Conservation (phyloP, 2,797 vertebrate species). For the Amblyraja radiata region DNA sequence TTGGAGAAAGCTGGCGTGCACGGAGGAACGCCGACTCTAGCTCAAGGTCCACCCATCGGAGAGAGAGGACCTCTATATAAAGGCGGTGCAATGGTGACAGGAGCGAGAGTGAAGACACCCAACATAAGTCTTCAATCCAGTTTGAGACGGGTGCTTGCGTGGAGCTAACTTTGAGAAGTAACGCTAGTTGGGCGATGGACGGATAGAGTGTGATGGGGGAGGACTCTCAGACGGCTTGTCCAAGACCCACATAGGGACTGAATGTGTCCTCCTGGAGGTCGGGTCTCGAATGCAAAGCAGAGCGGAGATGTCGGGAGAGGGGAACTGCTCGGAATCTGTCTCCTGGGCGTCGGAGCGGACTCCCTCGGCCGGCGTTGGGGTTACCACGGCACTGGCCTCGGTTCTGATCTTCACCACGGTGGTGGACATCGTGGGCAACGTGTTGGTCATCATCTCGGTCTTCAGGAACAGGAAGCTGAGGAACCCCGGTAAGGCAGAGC, state of each 20-base stretch:
- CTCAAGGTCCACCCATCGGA: background rate
- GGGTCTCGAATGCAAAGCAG: background rate
- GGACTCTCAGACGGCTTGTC: no score
- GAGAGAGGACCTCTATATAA: background rate
- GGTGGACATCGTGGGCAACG: slow-evolving; percentile 35
- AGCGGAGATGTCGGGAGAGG: background rate
- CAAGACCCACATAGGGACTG: no score
- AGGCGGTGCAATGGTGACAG: background rate
- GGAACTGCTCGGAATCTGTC: background rate
- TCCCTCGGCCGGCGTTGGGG: background rate
- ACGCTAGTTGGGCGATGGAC: background rate
- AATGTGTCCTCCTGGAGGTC: no score
- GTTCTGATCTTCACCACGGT: slow-evolving; percentile 37
- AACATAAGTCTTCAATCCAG: background rate
- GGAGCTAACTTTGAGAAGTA: background rate
- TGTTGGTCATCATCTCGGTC: slow-evolving; percentile 32
- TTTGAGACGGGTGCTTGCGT: background rate
- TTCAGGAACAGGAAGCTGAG: slow-evolving; percentile 36
- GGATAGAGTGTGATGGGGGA: no score
- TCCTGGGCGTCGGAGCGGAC: background rate
- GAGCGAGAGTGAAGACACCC: background rate
- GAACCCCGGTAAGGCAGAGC: background rate
- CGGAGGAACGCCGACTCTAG: background rate
- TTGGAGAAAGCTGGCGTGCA: background rate
- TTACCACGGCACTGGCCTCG: slow-evolving; percentile 32